Evolutionary conservation across 64 coral and sea anemone genomes (phyloP).

Genomic region (Porites lutea): DNA sequence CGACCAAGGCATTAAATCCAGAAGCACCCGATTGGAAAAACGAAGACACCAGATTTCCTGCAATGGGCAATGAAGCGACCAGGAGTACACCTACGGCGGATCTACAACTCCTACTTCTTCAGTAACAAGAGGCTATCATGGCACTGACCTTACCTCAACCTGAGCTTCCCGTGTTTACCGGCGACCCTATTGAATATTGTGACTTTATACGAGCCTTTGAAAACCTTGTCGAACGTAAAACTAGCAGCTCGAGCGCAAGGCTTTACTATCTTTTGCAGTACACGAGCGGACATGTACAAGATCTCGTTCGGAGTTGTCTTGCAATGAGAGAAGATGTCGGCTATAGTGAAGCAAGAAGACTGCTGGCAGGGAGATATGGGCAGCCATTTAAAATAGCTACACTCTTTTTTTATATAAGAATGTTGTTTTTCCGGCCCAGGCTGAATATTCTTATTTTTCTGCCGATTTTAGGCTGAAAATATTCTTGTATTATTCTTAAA

Average conservation of each 20-base stretch:
- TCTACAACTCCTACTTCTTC: not conserved
- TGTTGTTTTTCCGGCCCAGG: no score
- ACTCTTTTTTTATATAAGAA: no score
- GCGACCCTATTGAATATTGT: constrained; percentile 40
- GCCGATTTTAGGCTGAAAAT: no score
- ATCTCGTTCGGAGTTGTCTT: constrained; percentile 26
- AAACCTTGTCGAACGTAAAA: constrained; percentile 37
- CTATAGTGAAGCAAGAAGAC: constrained; percentile 32
- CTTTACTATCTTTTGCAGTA: constrained; percentile 53
- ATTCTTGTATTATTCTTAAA: no score
- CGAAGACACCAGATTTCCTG: no score
- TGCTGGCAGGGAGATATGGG: constrained; percentile 35
- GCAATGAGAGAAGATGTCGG: constrained; percentile 24
- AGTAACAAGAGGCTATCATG: constrained; percentile 49
- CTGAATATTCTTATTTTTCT: no score
- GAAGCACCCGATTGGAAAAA: no score
- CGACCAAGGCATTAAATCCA: no score
- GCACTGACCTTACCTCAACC: constrained; percentile 51
- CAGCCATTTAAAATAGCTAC: constrained; percentile 46
- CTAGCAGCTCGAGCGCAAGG: not conserved
- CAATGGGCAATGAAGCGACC: not conserved
- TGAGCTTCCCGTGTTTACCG: constrained; percentile 7
- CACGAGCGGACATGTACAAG: constrained; percentile 24
- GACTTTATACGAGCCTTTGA: constrained; percentile 44
- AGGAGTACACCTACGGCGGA: not conserved